phyloP scores from a whole-genome alignment of 2,888 invertebrate species.

The Dynastes maya region DNA sequence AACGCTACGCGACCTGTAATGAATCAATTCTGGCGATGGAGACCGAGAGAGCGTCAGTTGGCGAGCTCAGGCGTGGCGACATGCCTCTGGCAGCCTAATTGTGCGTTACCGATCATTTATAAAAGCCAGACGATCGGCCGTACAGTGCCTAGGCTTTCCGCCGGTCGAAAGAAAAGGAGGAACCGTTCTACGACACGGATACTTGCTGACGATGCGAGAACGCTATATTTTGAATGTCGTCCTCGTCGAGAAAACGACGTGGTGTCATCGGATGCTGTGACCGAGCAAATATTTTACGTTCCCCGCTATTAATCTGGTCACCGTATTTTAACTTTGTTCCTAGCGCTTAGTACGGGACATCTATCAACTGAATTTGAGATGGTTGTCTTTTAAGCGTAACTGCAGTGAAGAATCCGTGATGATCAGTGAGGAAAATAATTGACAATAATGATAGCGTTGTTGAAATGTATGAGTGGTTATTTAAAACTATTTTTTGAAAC shows the following conservation, averaged over 20 bases:
- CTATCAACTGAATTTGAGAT: neutral
- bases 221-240: neutral
- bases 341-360: neutral
- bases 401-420: constrained; percentile 7
- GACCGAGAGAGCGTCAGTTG: constrained; percentile 59
- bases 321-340: neutral
- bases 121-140: constrained; percentile 45
- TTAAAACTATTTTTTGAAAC: too few relatives aligned
- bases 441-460: neutral
- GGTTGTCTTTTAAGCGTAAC: neutral
- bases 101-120: constrained; percentile 61
- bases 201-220: neutral
- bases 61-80: constrained; percentile 66
- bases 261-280: neutral
- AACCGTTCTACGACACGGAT: too few relatives aligned
- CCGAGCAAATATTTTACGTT: neutral
- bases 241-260: neutral
- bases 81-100: constrained; percentile 65
- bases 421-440: constrained; percentile 29
- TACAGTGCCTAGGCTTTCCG: neutral
- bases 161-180: neutral
- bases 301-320: neutral
- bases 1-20: constrained; percentile 49
- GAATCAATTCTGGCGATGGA: constrained; percentile 54
- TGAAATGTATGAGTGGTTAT: neutral